Conservation (phyloP, 2,113 vertebrate genomes). For the Varanus komodoensis region DNA sequence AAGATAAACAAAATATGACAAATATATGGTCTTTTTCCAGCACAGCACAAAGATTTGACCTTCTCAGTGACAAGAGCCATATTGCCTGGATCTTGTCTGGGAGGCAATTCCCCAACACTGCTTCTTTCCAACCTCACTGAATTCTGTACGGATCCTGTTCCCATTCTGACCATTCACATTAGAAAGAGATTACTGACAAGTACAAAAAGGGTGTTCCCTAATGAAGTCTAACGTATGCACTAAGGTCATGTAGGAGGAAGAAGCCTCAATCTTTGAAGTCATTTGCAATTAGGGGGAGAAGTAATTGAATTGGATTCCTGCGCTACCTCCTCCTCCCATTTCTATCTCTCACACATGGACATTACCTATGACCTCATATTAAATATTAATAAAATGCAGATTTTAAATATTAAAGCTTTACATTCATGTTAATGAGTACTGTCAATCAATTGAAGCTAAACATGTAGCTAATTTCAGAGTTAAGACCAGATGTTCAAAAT, state of each 20-base stretch:
- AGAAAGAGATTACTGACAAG: constrained; percentile 64
- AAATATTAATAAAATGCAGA: constrained; percentile 79
- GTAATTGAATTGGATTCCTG: constrained; percentile 73
- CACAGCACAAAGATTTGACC: background rate
- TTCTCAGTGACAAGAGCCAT: background rate
- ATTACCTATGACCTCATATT: constrained; percentile 76
- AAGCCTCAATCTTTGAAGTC: constrained; percentile 73
- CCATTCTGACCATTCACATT: constrained; percentile 20
- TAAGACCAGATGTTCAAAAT: constrained; percentile 72
- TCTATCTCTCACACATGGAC: constrained; percentile 73
- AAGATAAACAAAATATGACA: background rate
- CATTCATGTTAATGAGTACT: constrained; percentile 77
- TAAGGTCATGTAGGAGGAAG: constrained; percentile 73
- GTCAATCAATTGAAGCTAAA: constrained; percentile 73
- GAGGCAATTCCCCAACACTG: background rate
- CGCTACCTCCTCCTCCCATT: constrained; percentile 69
- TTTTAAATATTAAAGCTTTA: constrained; percentile 80
- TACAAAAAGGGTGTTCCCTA: constrained; percentile 68
- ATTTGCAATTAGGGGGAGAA: constrained; percentile 76
- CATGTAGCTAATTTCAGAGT: constrained; percentile 75
- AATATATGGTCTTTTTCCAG: background rate
- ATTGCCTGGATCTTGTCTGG: constrained; percentile 6
- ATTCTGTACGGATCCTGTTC: constrained; percentile 9
- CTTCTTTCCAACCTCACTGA: constrained; percentile 36
- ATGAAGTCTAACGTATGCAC: constrained; percentile 73